phyloP scores from a whole-genome alignment of 2,888 invertebrate species.

The Rapana venosa region DNA sequence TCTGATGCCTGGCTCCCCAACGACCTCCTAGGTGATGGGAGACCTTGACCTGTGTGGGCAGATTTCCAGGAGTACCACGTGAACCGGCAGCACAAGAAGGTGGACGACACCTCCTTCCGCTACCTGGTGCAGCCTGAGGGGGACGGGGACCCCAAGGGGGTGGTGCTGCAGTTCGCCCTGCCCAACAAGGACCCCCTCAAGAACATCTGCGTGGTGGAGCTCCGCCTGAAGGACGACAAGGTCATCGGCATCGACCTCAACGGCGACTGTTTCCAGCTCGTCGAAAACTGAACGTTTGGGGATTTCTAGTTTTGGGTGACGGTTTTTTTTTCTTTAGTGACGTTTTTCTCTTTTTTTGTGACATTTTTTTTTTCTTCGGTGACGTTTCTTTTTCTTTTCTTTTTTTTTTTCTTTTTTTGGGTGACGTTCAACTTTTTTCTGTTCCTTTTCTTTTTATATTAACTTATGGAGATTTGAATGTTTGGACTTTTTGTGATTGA shows the following conservation, averaged over 20 bases:
- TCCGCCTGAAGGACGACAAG: conserved; percentile 53
- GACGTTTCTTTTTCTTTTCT: not conserved
- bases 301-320: not conserved
- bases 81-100: conserved; percentile 41
- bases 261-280: conserved; percentile 54
- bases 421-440: not conserved
- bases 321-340: not conserved
- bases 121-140: conserved; percentile 37
- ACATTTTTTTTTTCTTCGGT: not conserved
- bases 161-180: conserved; percentile 24
- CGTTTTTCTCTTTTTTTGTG: not conserved
- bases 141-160: conserved; percentile 29
- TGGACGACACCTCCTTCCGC: conserved; percentile 5
- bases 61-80: conserved; percentile 39
- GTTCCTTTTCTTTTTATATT: not conserved
- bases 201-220: conserved; percentile 52
- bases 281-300: not conserved
- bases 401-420: not conserved
- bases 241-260: conserved; percentile 58
- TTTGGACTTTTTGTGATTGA: too few relatives aligned
- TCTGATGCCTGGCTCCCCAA: too few relatives aligned
- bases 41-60: too few relatives aligned
- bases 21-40: too few relatives aligned
- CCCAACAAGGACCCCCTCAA: conserved; percentile 57
- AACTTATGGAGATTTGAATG: not conserved